phyloP scores from a whole-genome alignment of 2,113 vertebrate genomes.

The Lamprologus ornatipinnis region DNA sequence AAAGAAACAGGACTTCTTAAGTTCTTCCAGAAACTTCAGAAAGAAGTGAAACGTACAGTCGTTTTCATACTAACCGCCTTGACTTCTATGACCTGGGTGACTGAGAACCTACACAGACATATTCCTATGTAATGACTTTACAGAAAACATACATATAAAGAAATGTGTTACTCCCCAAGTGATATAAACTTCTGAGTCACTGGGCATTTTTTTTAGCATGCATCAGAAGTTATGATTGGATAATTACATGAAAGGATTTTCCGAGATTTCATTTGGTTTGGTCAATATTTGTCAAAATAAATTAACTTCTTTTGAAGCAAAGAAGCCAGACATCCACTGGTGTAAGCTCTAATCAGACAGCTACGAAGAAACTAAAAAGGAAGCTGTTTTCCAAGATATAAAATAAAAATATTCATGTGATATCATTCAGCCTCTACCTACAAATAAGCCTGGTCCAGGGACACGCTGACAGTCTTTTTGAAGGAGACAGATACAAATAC shows the following conservation, averaged over 20 bases:
- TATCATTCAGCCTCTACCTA: neutral
- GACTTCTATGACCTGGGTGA: neutral
- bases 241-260: neutral
- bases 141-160: neutral
- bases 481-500: neutral
- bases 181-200: neutral
- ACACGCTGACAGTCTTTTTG: neutral
- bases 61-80: neutral
- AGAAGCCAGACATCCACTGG: neutral
- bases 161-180: neutral
- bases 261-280: neutral
- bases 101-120: neutral
- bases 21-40: neutral
- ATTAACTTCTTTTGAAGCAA: neutral
- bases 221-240: neutral
- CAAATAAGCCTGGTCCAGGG: neutral
- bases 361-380: neutral
- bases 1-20: neutral
- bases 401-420: neutral
- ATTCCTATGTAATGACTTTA: neutral
- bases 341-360: neutral
- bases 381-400: neutral
- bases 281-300: constrained; percentile 1
- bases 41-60: neutral
- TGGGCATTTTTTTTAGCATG: neutral